A percentile compares a stretch with the other conserved stretches of the same genome.
Conservation (phyloP, 2,113 vertebrate species). For the Macaca nemestrina region DNA sequence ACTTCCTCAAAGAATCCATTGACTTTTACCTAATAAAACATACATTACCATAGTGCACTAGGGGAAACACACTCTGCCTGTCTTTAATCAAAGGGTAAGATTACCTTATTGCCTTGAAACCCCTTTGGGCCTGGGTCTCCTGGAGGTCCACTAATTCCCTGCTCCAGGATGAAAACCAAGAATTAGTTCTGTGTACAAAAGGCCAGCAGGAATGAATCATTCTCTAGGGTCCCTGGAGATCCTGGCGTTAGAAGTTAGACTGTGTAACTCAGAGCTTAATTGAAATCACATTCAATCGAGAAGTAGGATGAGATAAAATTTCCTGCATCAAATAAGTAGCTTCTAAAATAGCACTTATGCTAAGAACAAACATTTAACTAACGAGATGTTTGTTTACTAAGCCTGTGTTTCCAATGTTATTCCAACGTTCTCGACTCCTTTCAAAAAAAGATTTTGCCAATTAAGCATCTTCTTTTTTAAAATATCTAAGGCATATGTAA, state of each 20-base stretch:
- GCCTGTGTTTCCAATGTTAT: background rate
- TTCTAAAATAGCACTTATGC: background rate
- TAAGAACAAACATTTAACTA: background rate
- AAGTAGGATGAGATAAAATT: background rate
- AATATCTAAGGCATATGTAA: background rate
- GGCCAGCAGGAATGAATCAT: background rate
- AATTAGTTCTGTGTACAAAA: conserved; percentile 55
- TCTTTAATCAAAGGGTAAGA: background rate
- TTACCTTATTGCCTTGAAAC: conserved; percentile 90
- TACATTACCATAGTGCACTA: background rate
- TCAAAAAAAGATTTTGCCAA: background rate
- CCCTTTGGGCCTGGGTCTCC: conserved; percentile 89
- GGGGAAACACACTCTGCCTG: background rate
- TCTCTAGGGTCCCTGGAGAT: background rate
- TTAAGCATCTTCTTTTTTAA: background rate
- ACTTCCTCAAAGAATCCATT: background rate
- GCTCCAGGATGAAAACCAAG: conserved; percentile 59
- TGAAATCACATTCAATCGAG: background rate
- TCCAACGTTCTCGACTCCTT: background rate
- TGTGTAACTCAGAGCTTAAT: background rate
- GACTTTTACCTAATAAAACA: conserved; percentile 14
- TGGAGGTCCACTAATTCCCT: conserved; percentile 88
- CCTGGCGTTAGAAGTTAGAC: background rate
- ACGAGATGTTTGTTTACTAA: background rate
- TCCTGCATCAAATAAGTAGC: background rate